Evolutionary conservation across 2,113 vertebrate genomes (phyloP).

Genomic region (Brachypodius melanocephalos): DNA sequence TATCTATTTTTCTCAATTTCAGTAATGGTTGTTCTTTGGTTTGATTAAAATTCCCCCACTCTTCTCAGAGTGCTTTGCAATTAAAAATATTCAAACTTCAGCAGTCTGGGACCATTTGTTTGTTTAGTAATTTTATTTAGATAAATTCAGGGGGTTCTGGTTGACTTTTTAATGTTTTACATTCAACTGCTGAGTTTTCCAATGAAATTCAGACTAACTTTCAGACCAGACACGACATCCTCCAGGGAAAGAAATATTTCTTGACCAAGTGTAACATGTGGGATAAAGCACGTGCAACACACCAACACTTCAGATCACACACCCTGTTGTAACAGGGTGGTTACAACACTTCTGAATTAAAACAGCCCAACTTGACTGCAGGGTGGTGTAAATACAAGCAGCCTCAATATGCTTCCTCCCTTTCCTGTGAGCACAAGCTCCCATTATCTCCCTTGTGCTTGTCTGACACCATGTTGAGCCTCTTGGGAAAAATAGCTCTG

Average conservation of each 20-base stretch:
- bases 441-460: not conserved
- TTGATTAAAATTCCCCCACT: not conserved
- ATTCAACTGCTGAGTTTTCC: not conserved
- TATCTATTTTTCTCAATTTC: not conserved
- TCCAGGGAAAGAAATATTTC: not conserved
- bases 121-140: not conserved
- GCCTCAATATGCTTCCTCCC: not conserved
- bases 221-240: not conserved
- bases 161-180: not conserved
- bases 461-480: not conserved
- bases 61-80: not conserved
- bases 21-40: not conserved
- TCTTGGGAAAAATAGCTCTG: not conserved
- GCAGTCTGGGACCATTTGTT: not conserved
- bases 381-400: not conserved
- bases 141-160: not conserved
- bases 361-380: not conserved
- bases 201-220: not conserved
- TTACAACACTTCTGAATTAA: not conserved
- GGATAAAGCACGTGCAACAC: not conserved
- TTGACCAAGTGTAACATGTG: not conserved
- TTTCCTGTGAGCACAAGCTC: not conserved
- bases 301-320: not conserved
- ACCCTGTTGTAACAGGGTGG: too few species aligned
- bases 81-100: not conserved